Base-by-base conservation (phyloP, 2,797 vertebrate genomes). In the Manis pentadactyla region DNA sequence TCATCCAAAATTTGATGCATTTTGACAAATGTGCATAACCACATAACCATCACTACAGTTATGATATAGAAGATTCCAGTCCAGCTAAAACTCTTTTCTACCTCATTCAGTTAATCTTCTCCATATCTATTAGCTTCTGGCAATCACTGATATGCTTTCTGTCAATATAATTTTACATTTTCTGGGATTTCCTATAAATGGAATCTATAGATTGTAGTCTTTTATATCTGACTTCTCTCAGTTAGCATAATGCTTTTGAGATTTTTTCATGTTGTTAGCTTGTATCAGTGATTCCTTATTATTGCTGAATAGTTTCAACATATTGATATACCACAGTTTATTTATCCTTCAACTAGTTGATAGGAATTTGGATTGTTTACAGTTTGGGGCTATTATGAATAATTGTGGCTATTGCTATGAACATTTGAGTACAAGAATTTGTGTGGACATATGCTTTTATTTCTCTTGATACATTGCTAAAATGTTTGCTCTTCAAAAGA, bases 401-500 rank as follows among this genome's bases (percentile, higher is more conserved):
- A 75, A 92, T 46, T 46, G 46, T 46, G 94, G 55, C 14, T 46
- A 46, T 46, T 93, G 25, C 37, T 74, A 0, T 78, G 66, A 82
- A 81, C n/a, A 84, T 90, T 25, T 23, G 42, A 82, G 13, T 78
- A 23, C 3, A 87, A 61, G n/a, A 74, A 68, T 81, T 79, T 68
- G 13, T 37, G 1, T 55, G 21, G 27, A 15, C 4, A 27, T 57
- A 31, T 9, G 31, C 27, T 95, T 90, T 96, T 59, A 34, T 92
- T 84, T 95, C 51, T 82, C 27, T 69, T 71, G 46, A 21, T 81
- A 83, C 94, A 51, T 19, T 87, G 18, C 68, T 66, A 39, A 92
- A 78, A 63, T 63, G 10, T 85, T 81, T 88, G 79, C 59, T 87
- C 55, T 96, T 92, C 57, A 61, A 59, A 90, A 78, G 61, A 64